Conservation (phyloP, 2,113 vertebrate species). For the Chaetorhynchus papuensis region DNA sequence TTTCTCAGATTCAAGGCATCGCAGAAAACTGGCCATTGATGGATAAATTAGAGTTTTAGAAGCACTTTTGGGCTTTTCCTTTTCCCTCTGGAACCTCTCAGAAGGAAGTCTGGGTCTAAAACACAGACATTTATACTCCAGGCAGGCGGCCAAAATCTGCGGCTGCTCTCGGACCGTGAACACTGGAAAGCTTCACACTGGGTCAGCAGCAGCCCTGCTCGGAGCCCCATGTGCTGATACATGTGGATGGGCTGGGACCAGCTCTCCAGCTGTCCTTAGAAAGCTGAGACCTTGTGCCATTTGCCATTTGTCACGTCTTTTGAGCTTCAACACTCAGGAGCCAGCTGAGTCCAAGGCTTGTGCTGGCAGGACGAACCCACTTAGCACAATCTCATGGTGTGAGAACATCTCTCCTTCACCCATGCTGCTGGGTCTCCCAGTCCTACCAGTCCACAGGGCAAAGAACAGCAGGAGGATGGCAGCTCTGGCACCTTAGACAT, state of each 20-base stretch:
- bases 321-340: background rate
- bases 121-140: background rate
- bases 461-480: background rate
- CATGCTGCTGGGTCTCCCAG: background rate
- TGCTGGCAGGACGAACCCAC: background rate
- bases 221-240: background rate
- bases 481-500: background rate
- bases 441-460: background rate
- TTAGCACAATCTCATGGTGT: background rate
- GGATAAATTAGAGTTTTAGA: background rate
- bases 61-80: background rate
- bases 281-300: background rate
- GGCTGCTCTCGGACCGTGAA: background rate
- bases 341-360: background rate
- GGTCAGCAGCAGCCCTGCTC: background rate
- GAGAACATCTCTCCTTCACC: background rate
- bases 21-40: background rate
- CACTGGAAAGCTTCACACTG: background rate
- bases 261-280: background rate
- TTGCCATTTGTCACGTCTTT: background rate
- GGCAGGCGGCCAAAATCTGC: background rate
- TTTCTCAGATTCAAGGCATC: background rate
- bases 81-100: background rate
- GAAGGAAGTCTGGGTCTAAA: slow-evolving; percentile 29
- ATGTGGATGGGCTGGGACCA: background rate